Base-by-base conservation (phyloP, 1,140 invertebrate genomes). In the Olivierus martensii region DNA sequence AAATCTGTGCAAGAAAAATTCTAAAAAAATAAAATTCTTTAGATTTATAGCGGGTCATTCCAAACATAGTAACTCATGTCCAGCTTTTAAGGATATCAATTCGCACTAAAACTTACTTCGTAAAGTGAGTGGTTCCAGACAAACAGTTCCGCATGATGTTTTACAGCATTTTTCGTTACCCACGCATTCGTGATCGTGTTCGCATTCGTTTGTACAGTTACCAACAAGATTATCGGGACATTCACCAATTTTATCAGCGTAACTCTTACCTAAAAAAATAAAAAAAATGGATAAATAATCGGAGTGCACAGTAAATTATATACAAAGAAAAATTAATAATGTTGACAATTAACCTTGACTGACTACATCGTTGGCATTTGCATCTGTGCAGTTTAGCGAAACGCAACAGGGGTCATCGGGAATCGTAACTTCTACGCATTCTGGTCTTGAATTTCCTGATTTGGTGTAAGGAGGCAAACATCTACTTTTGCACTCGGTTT, bases 361-460 rank as follows among this genome's bases (percentile, higher is more conserved):
- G 9, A 9, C 9, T 4, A 28, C 28, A 9, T 28, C 49, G 11
- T 36, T 36, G 4, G 34, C 35, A 19, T 55, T 50, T 11, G 18
- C 19, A 19, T 55, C 49, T 18, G 75, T 66, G 62, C 83, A 85
- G 22, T 75, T 69, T 55, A 83, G 69, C 36, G 78, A 70, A 3
- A 83, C 78, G 62, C 85, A 90, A 64, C 87, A 91, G 28, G 79
- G 79, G 63, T 88, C 82, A 37, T 80, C 78, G 12, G 75, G 71
- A 9, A 72, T 57, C 9, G 76, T 71, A 57, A 78, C 76, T 58
- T 85, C 83, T 41, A 75, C 72, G 62, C 87, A 90, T 19, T 80
- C 66, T 2, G 82, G 78, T 47, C 76, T 69, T 52, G 72, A 71
- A 61, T 73, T 71, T 22, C 61, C 65, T 19, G 44, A 52, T 41